These are phyloP conservation scores for Cheilosia impressa DNA, from an alignment of 2,888 invertebrate genomes.

Conservation along the genomic window DNA sequence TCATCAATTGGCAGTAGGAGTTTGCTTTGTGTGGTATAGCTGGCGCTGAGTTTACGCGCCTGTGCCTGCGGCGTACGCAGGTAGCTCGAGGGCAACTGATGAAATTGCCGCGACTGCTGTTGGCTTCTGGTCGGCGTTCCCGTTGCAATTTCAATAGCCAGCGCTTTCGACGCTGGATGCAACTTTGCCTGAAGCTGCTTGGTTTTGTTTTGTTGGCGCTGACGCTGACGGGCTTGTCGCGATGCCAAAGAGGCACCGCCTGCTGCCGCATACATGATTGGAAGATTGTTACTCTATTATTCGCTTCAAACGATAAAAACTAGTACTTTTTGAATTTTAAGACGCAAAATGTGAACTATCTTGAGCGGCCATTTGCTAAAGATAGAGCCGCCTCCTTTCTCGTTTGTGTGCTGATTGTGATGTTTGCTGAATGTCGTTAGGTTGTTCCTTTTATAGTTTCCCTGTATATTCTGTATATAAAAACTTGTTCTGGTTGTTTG, in stretches of 20 bases:
- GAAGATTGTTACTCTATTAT: slow-evolving; percentile 33
- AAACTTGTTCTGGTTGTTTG: slow-evolving; percentile 30
- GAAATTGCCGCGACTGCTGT: slow-evolving; percentile 85
- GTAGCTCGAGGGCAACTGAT: slow-evolving; percentile 85
- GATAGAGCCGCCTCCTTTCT: slow-evolving; percentile 9
- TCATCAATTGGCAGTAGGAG: slow-evolving; percentile 83
- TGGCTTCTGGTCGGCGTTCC: slow-evolving; percentile 80
- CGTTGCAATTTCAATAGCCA: slow-evolving; percentile 78
- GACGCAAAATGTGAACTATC: slow-evolving; percentile 3
- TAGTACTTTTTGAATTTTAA: slow-evolving; percentile 7
- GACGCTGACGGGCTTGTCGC: slow-evolving; percentile 89
- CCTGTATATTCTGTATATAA: slow-evolving; percentile 70
- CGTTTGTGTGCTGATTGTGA: slow-evolving; percentile 63
- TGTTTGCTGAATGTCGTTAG: slow-evolving; percentile 55
- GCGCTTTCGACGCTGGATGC: slow-evolving; percentile 82
- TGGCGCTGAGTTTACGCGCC: slow-evolving; percentile 83
- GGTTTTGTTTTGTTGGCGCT: slow-evolving; percentile 85
- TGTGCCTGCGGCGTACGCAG: slow-evolving; percentile 82
- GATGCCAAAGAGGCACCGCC: slow-evolving; percentile 94
- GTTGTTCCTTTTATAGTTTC: slow-evolving; percentile 49
- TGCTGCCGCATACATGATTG: slow-evolving; percentile 93
- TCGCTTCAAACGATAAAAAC: background rate
- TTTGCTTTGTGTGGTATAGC: slow-evolving; percentile 83
- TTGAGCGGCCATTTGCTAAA: slow-evolving; percentile 34
- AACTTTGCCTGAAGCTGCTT: slow-evolving; percentile 85